A percentile compares a stretch with the other conserved stretches of the same genome.
Conservation (phyloP, 2,113 vertebrate genomes). For the Ranitomeya variabilis region DNA sequence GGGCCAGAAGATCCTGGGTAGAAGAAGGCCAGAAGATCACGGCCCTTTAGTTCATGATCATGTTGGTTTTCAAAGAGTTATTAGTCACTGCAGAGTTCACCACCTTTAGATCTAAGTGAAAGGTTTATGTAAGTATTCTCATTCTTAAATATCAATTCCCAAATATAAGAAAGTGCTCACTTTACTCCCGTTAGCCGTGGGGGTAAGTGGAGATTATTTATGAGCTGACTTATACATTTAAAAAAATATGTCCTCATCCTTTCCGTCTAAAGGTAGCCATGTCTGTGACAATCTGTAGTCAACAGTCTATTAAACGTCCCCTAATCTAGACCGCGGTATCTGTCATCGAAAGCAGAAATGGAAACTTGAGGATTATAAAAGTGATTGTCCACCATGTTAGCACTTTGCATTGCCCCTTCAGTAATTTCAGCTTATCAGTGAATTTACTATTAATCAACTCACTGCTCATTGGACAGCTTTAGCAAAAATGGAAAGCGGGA, state of each 20-base stretch:
- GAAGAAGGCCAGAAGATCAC: too few relatives aligned
- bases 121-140: neutral
- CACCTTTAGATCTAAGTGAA: neutral
- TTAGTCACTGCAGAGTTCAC: too few relatives aligned
- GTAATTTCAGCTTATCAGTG: slow-evolving; percentile 1
- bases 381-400: slow-evolving; percentile 1
- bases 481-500: neutral
- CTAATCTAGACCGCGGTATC: neutral
- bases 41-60: too few relatives aligned
- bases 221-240: neutral
- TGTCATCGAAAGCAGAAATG: neutral
- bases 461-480: neutral
- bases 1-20: too few relatives aligned
- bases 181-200: neutral
- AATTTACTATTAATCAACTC: neutral
- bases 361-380: neutral
- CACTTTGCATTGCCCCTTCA: neutral
- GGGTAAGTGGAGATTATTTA: neutral
- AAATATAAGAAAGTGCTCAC: neutral
- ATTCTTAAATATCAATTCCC: neutral
- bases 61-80: too few relatives aligned
- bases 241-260: neutral
- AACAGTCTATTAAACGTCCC: neutral
- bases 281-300: neutral
- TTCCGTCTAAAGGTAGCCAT: neutral